Evolutionary conservation across 2,797 vertebrate genomes (phyloP), one percentile per base, ranked within the genome.

Genomic region (Xerus rutilus): DNA sequence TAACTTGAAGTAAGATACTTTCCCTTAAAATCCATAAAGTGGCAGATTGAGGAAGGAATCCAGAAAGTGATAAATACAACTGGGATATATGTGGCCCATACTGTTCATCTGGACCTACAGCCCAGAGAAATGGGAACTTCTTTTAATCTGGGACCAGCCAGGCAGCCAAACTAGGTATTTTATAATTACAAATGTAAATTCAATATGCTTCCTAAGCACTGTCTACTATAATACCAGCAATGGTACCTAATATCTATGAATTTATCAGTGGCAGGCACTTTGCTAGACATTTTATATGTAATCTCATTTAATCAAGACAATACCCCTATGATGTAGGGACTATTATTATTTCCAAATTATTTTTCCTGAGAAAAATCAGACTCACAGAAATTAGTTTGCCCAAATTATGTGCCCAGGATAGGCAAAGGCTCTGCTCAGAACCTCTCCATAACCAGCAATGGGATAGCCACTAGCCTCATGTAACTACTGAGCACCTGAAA

Each of bases 1-100:
- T 81, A 91, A 93, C 72, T 18, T 91, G 59, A 59, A 76, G 7
- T 79, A 87, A 91, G 52, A 91, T 45, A 64, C 69, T 84, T 91
- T 91, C 54, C 57, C 70, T 74, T 70, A 81, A 84, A 96, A 70
- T 93, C 43, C 47, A 17, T 4, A 4, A 73, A 88, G 20, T 69
- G 32, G 57, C 6, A 52, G 28, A 23, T 10, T 79, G 25, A 94
- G 89, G 81, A 57, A 67, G 79, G 76, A 67, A 73, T 47, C 59
- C 54, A 72, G 64, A 81, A 77, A 74, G 23, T 1, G 14, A 20
- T 30, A 52, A 78, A 25, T 52, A 47, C 35, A 45, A 49, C 52
- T 9, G 28, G 39, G 49, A 82, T 17, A 43, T 1, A 7, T 11
- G 32, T n/a, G 20, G 45, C 32, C n/a, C n/a, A 12, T 30, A 12